phyloP scores from a whole-genome alignment of 2,888 invertebrate genomes.

The Eucriotettix oculatus region DNA sequence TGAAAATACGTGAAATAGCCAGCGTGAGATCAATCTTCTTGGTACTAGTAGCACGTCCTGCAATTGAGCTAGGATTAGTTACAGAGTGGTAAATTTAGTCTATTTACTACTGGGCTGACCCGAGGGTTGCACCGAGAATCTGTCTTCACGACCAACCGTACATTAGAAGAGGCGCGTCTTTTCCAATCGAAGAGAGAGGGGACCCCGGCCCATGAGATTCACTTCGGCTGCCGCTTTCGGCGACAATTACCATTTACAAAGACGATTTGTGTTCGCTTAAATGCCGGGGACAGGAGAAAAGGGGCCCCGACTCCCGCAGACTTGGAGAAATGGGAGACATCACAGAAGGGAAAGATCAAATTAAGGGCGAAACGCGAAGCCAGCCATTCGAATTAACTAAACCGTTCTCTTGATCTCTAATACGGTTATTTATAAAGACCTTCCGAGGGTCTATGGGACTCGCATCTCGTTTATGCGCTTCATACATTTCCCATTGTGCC shows the following conservation, averaged over 20 bases:
- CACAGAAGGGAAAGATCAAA: constrained; percentile 8
- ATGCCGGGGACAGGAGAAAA: constrained; percentile 8
- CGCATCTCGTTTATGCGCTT: too few species aligned
- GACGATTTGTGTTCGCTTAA: constrained; percentile 12
- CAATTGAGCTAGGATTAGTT: too few species aligned
- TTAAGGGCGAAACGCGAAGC: constrained; percentile 6
- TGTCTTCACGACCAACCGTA: too few species aligned
- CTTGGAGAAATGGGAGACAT: constrained; percentile 6
- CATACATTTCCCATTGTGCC: too few species aligned
- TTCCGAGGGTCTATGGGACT: not conserved
- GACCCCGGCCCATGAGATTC: constrained; percentile 5
- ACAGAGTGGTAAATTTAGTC: too few species aligned
- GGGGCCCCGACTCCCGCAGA: not conserved
- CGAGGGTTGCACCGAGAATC: too few species aligned
- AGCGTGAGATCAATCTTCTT: too few species aligned
- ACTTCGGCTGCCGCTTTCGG: constrained; percentile 10
- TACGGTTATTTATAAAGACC: constrained; percentile 1
- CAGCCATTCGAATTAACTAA: constrained; percentile 3
- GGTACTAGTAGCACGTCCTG: too few species aligned
- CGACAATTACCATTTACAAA: constrained; percentile 13
- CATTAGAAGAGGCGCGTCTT: too few species aligned
- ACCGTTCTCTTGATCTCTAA: not conserved
- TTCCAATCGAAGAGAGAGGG: too few species aligned
- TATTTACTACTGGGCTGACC: too few species aligned
- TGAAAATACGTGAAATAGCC: too few species aligned